Evolutionary conservation across 2,888 invertebrate genomes (phyloP).

Genomic region (Tribolium freemani): DNA sequence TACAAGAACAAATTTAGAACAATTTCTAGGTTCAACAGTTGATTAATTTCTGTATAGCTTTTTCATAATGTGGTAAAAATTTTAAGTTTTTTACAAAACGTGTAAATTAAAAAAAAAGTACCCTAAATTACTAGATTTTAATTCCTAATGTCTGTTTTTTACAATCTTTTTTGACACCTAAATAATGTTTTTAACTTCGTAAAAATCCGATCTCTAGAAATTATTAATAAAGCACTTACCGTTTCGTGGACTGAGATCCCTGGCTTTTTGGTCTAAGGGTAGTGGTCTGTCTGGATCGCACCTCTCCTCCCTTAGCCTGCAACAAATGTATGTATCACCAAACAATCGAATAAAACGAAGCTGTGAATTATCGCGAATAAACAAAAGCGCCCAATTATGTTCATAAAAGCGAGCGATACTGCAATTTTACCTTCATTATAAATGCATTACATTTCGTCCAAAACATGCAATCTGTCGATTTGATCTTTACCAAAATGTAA

Average conservation of each 20-base stretch:
- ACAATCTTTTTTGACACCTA: too few relatives aligned
- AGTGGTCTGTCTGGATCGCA: conserved; percentile 87
- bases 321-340: conserved; percentile 66
- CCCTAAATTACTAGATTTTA: too few relatives aligned
- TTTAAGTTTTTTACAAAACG: too few relatives aligned
- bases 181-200: too few relatives aligned
- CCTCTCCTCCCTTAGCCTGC: conserved; percentile 89
- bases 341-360: conserved; percentile 45
- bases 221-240: too few relatives aligned
- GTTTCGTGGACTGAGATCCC: conserved; percentile 89
- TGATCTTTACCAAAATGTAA: conserved; percentile 60
- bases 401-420: conserved; percentile 56
- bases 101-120: too few relatives aligned
- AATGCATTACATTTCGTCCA: conserved; percentile 64
- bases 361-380: conserved; percentile 55
- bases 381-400: conserved; percentile 56
- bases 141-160: too few relatives aligned
- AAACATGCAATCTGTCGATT: conserved; percentile 65
- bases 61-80: too few relatives aligned
- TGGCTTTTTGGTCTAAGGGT: conserved; percentile 85
- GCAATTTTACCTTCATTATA: conserved; percentile 66
- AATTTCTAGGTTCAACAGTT: too few relatives aligned
- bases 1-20: too few relatives aligned
- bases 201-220: too few relatives aligned
- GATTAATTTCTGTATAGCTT: too few relatives aligned